Evolutionary conservation across 2,113 vertebrate species (phyloP), one percentile per base, ranked within the genome.

Genomic region (Myotis brandtii): DNA sequence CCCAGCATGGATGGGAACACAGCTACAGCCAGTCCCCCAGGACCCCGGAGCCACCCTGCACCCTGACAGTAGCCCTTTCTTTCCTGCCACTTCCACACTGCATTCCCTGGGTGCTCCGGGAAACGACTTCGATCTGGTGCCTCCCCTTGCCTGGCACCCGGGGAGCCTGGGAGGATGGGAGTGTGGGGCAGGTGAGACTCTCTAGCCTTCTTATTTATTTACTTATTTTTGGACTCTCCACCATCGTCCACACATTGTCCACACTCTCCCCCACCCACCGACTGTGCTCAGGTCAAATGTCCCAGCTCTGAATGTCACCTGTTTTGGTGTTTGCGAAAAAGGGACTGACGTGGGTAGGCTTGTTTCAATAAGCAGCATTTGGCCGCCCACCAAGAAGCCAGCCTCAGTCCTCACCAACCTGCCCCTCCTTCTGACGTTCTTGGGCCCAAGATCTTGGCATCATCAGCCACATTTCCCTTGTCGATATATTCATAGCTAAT

Each of bases 181-280:
- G 17, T 4, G 43, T 5, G 62, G 9, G 7, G 2, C 5, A 48
- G 8, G 34, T 14, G 6, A 10, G 6, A 27, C 13, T n/a, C 23
- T 17, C 46, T 13, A 46, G 10, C 21, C 27, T 62, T 48, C n/a
- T 87, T 5, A 3, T 37, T 37, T 37, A 37, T 37, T 37, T 37
- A 37, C 3, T 37, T 37, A 3, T 10, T 64, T n/a, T 25, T 3
- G 80, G 37, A 40, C 10, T 20, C 37, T 67, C 20, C 21, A 5
- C 20, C n/a, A 3, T 34, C 17, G 0, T n/a, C 54, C 37, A 34
- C 20, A 23, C n/a, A 3, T 34, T 14, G 0, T n/a, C 54, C 37
- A 34, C 20, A 23, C 6, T 12, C n/a, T 67, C 7, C 37, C 30
- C 48, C 9, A 13, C 6, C 59, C 2, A 10, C 9, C 23, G 13